phyloP scores from a whole-genome alignment of 2,113 vertebrate species.

The Conger conger region DNA sequence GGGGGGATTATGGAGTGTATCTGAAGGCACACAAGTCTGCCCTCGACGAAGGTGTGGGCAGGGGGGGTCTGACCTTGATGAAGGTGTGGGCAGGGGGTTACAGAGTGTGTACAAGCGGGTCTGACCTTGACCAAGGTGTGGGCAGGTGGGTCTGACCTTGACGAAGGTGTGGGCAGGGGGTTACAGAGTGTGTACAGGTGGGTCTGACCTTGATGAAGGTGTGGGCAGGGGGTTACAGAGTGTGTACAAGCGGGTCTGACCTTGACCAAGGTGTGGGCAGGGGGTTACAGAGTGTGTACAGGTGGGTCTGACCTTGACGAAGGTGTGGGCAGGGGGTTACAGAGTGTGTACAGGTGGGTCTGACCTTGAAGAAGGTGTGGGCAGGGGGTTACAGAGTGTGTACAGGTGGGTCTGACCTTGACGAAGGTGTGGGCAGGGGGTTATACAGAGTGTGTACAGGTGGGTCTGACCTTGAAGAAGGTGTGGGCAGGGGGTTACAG shows the following conservation, averaged over 20 bases:
- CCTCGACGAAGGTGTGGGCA: no score
- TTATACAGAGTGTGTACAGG: no score
- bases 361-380: conserved; percentile 97
- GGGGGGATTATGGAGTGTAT: no score
- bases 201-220: conserved; percentile 93
- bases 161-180: conserved; percentile 94
- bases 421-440: conserved; percentile 94
- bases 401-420: conserved; percentile 75
- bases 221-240: conserved; percentile 84
- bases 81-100: conserved; percentile 92
- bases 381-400: conserved; percentile 77
- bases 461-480: neutral
- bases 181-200: neutral
- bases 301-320: conserved; percentile 86
- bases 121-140: conserved; percentile 97
- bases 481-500: no score
- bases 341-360: neutral
- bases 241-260: conserved; percentile 58
- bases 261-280: conserved; percentile 97
- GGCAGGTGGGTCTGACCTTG: conserved; percentile 86
- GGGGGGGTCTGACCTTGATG: conserved; percentile 83
- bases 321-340: conserved; percentile 88
- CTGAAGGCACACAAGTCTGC: no score
- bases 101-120: neutral
- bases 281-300: conserved; percentile 48